Evolutionary conservation across 2,113 vertebrate species (phyloP).

Genomic region (Anoura caudifer): DNA sequence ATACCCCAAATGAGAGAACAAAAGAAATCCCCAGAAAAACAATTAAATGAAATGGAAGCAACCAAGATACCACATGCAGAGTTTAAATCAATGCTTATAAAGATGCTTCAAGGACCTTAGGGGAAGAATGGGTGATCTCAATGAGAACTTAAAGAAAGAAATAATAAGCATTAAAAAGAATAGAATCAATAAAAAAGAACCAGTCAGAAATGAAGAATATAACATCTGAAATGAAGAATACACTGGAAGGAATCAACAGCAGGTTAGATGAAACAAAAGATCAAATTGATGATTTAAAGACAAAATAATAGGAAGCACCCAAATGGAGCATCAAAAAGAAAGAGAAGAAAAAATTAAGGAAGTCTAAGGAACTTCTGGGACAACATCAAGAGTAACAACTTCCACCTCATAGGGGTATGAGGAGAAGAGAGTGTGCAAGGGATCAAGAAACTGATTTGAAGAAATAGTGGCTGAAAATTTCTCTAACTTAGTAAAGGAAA

Average conservation of each 20-base stretch:
- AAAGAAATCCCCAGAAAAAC: not conserved
- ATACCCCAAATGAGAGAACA: not conserved
- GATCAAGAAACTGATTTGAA: not conserved
- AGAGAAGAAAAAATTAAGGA: not conserved
- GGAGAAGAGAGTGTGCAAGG: not conserved
- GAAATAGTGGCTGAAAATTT: not conserved
- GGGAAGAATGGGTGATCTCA: not conserved
- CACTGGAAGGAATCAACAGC: not conserved
- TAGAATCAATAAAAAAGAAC: not conserved
- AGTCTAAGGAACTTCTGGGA: not conserved
- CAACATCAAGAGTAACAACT: not conserved
- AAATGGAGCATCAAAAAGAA: not conserved
- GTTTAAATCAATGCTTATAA: not conserved
- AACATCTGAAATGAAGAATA: not conserved
- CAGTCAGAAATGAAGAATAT: not conserved
- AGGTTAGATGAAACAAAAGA: not conserved
- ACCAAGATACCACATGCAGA: not conserved
- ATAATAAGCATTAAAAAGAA: not conserved
- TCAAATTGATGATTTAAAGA: not conserved
- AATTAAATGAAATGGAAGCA: not conserved
- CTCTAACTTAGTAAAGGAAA: not conserved
- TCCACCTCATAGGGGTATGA: not conserved
- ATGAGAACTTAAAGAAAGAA: not conserved
- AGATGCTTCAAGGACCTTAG: not conserved
- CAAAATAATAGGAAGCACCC: not conserved